Base-by-base conservation (phyloP, 2,113 vertebrate species). In the Rhegmatorhina hoffmannsi region DNA sequence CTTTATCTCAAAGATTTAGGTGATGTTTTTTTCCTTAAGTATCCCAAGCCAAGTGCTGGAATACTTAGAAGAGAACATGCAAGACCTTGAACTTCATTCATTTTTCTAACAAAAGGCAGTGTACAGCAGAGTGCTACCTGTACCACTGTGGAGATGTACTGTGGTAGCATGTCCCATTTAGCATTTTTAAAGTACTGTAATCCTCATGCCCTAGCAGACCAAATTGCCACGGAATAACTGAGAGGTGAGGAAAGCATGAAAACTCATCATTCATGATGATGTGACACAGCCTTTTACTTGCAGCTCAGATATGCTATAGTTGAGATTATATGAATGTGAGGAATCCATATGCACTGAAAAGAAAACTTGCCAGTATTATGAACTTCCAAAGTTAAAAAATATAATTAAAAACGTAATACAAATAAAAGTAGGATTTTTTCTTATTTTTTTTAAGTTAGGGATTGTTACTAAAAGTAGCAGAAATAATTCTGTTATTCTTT, bases 1-100 rank as follows among this genome's bases (percentile, higher is more conserved):
- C 47, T 91, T 87, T 25, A 92, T 70, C 80, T 87, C 47, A 66
- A 15, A 88, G 89, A 92, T 92, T 60, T 88, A 85, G 49, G 19
- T 74, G 79, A 36, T n/a, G 1, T 8, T 77, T 81, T 79, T 85
- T 74, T 49, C 28, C 38, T 77, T 89, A 78, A 84, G 44, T 82
- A 84, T 89, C 34, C 73, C 75, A 67, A 94, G 43, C 31, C 23
- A 29, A 84, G 56, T 26, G 26, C 3, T 3, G 14, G 33, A 70
- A 31, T 66, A 63, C 60, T 92, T 96, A 63, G 64, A 91, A 81
- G 34, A 82, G 36, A 84, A 78, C 60, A 75, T 75, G 14, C 56
- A 84, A 89, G 64, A 92, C n/a, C 52, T 89, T 78, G 80, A 87
- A 55, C 66, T 89, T 70, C 21, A 67, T 84, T 94, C 17, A 17